Conservation (phyloP, 1,140 invertebrate genomes). For the Halesus radiatus region DNA sequence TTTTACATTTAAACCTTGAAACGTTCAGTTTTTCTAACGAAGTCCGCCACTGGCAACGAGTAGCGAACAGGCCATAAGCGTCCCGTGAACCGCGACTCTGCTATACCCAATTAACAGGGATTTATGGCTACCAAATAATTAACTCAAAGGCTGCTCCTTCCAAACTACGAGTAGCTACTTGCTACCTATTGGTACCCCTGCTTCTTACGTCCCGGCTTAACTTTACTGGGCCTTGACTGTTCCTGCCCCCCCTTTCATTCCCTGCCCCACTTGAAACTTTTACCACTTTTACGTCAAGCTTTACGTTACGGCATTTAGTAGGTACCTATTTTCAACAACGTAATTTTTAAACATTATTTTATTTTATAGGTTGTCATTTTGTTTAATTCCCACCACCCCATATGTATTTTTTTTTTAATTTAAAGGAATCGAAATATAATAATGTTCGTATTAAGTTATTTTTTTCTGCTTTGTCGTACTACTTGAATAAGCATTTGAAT, state of each 20-base stretch:
- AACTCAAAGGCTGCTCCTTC: slow-evolving; percentile 55
- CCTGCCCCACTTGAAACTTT: slow-evolving; percentile 35
- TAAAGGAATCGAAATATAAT: no score
- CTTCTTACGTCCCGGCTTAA: neutral
- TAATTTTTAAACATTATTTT: no score
- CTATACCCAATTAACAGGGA: slow-evolving; percentile 58
- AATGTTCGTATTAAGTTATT: no score
- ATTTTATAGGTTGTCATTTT: no score
- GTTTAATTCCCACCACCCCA: no score
- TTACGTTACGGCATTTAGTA: neutral
- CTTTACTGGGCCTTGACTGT: neutral
- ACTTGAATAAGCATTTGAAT: no score
- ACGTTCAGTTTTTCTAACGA: no score
- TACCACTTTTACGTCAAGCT: neutral
- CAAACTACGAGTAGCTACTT: slow-evolving; percentile 10
- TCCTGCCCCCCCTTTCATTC: neutral
- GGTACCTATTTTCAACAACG: neutral
- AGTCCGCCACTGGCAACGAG: slow-evolving; percentile 5
- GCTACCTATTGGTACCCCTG: neutral
- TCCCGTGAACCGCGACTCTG: slow-evolving; percentile 57
- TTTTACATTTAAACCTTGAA: no score
- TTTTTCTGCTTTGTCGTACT: no score
- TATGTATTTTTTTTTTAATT: no score
- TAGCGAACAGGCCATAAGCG: slow-evolving; percentile 56
- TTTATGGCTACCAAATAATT: slow-evolving; percentile 59